Percentiles rank a stretch among this genome's conserved stretches.
These are phyloP conservation scores for Meteorus sp. DNA, from an alignment of 1,140 invertebrate species.

Conservation along the genomic window DNA sequence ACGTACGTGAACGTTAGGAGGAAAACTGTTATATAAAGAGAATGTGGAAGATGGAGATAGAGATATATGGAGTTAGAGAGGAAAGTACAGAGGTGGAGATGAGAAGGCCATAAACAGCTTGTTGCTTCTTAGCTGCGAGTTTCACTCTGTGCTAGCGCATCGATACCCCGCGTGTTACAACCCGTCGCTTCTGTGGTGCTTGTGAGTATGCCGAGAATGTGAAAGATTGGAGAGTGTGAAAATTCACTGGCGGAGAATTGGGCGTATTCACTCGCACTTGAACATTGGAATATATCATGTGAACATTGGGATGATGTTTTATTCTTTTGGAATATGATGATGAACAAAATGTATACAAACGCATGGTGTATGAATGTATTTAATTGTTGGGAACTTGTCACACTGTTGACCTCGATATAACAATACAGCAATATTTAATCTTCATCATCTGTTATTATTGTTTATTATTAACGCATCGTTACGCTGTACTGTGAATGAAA, in stretches of 20 bases:
- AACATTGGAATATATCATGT: too few species aligned
- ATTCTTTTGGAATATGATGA: too few species aligned
- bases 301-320: too few species aligned
- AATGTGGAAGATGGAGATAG: background rate
- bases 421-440: too few species aligned
- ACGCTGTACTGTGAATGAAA: background rate
- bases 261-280: too few species aligned
- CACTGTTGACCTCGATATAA: background rate
- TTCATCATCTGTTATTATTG: slow-evolving; percentile 5
- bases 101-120: slow-evolving; percentile 58
- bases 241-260: too few species aligned
- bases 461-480: slow-evolving; percentile 3
- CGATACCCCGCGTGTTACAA: slow-evolving; percentile 2
- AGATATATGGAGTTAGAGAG: background rate
- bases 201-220: slow-evolving; percentile 50
- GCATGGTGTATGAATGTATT: too few species aligned
- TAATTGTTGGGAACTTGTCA: background rate
- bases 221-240: slow-evolving; percentile 38
- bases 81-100: slow-evolving; percentile 11
- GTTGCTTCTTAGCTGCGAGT: slow-evolving; percentile 47
- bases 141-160: slow-evolving; percentile 1
- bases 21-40: background rate
- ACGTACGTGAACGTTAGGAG: background rate
- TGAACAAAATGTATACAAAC: too few species aligned
- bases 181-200: slow-evolving; percentile 11